Conservation (phyloP, 2,888 invertebrate species). For the Iphiclides podalirius region DNA sequence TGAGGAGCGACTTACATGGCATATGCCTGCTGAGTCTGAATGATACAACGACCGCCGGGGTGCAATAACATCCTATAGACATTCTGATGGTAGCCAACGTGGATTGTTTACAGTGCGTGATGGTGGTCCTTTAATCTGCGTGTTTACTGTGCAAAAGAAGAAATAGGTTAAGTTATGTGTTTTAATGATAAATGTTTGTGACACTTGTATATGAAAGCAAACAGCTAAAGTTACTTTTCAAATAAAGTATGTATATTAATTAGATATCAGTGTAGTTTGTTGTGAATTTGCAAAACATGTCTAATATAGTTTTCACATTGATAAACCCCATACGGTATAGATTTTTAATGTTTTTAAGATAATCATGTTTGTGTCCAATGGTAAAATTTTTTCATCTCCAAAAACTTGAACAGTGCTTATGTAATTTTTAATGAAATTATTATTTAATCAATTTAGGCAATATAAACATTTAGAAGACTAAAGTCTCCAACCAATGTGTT, state of each 20-base stretch:
- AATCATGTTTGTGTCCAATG: no score
- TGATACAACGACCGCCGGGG: slow-evolving; percentile 32
- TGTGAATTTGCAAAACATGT: no score
- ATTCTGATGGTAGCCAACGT: slow-evolving; percentile 1
- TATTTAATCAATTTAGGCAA: no score
- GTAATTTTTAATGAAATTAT: no score
- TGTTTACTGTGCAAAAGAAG: slow-evolving; percentile 21
- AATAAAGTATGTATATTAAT: not conserved
- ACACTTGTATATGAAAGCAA: not conserved
- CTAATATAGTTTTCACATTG: no score
- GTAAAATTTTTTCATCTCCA: no score
- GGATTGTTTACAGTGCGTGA: slow-evolving; percentile 7
- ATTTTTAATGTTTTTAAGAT: no score
- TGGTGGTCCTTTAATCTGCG: slow-evolving; percentile 4
- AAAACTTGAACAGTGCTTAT: no score
- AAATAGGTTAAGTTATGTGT: slow-evolving; percentile 4
- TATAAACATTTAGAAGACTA: no score
- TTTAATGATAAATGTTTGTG: not conserved
- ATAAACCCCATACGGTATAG: no score
- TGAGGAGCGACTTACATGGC: slow-evolving; percentile 97
- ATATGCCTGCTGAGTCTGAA: slow-evolving; percentile 82
- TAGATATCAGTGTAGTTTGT: not conserved
- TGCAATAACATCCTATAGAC: not conserved
- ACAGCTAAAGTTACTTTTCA: not conserved
- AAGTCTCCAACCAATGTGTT: no score